A percentile compares a stretch with the other conserved stretches of the same genome.
phyloP scores from a whole-genome alignment of 2,113 vertebrate genomes.

The Gadus chalcogrammus region DNA sequence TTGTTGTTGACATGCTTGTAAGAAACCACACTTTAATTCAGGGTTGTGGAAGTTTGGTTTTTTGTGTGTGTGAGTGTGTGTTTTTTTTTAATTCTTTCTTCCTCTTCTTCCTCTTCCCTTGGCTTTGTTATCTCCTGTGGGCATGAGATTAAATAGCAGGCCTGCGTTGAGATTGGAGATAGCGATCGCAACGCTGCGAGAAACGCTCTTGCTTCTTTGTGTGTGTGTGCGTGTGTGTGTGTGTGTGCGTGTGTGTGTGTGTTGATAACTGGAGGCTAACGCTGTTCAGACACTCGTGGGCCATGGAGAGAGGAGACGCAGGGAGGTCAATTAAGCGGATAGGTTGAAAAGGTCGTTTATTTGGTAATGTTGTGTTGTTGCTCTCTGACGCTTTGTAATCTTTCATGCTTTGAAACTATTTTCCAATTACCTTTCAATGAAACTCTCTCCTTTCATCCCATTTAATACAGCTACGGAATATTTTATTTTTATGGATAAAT shows the following conservation, averaged over 20 bases:
- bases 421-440: too few species aligned
- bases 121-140: constrained; percentile 48
- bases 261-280: constrained; percentile 14
- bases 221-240: too few species aligned
- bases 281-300: constrained; percentile 6
- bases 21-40: too few species aligned
- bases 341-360: constrained; percentile 34
- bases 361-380: neutral
- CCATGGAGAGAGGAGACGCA: constrained; percentile 8
- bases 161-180: constrained; percentile 45
- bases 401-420: neutral
- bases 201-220: too few species aligned
- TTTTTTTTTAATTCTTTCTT: too few species aligned
- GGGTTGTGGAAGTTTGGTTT: too few species aligned
- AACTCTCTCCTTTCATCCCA: too few species aligned
- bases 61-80: too few species aligned
- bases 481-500: too few species aligned
- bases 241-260: too few species aligned
- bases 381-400: neutral
- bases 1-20: too few species aligned
- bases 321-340: constrained; percentile 26
- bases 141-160: constrained; percentile 42
- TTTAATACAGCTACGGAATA: too few species aligned
- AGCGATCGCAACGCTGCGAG: constrained; percentile 44
- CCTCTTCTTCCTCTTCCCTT: constrained; percentile 17